phyloP scores from a whole-genome alignment of 2,797 vertebrate genomes.

The Enteromius fasciolatus region DNA sequence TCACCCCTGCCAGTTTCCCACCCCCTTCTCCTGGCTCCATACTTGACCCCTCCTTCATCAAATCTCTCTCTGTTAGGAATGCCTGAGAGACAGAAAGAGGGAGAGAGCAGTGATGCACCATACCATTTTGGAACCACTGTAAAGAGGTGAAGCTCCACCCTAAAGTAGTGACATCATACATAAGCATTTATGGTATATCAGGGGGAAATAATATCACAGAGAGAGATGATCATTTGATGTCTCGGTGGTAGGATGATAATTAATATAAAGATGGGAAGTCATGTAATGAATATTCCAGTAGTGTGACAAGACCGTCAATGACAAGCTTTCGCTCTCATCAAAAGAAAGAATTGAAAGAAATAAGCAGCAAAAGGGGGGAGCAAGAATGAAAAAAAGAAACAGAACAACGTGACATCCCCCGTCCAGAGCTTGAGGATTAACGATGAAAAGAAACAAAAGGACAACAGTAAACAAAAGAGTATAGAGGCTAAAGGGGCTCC shows the following conservation, averaged over 20 bases:
- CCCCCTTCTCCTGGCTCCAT: constrained; percentile 32
- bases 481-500: constrained; percentile 49
- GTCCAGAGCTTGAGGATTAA: constrained; percentile 74
- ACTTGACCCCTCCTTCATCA: constrained; percentile 37
- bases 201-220: background rate
- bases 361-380: constrained; percentile 22
- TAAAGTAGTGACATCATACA: background rate
- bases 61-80: constrained; percentile 62
- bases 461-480: constrained; percentile 72
- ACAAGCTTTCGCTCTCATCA: constrained; percentile 63
- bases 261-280: constrained; percentile 69
- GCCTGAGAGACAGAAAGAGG: constrained; percentile 1
- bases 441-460: constrained; percentile 66
- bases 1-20: constrained; percentile 20
- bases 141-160: background rate
- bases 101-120: background rate
- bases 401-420: constrained; percentile 68
- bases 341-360: constrained; percentile 24
- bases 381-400: constrained; percentile 49
- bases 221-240: constrained; percentile 68
- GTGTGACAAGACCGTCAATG: constrained; percentile 67
- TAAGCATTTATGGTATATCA: background rate
- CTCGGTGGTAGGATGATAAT: constrained; percentile 66
- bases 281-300: constrained; percentile 59
- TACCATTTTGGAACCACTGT: background rate